Evolutionary conservation across 2,113 vertebrate genomes (phyloP).

Genomic region (Lepisosteus oculatus): DNA sequence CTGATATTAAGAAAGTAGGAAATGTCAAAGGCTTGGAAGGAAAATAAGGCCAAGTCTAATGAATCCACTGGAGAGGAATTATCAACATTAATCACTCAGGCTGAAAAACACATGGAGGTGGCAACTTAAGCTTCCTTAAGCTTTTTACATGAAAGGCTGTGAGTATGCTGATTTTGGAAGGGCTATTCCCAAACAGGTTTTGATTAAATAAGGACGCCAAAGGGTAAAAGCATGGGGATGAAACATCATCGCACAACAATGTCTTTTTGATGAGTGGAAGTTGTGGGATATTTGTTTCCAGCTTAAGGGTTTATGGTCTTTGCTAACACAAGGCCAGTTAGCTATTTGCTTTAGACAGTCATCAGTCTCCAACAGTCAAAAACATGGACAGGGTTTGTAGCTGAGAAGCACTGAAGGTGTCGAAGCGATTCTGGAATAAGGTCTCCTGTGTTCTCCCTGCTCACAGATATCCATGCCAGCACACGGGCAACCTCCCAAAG

Average conservation of each 20-base stretch:
- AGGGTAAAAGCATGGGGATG: not conserved
- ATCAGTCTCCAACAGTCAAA: slow-evolving; percentile 18
- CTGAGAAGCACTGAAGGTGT: slow-evolving; percentile 22
- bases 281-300: not conserved
- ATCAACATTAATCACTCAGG: slow-evolving; percentile 66
- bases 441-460: slow-evolving; percentile 45
- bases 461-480: slow-evolving; percentile 35
- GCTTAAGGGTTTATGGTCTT: not conserved
- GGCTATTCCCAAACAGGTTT: not conserved
- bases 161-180: not conserved
- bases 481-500: slow-evolving; percentile 38
- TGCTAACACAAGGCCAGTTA: not conserved
- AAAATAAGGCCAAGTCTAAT: slow-evolving; percentile 64
- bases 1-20: slow-evolving; percentile 66
- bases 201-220: not conserved
- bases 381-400: slow-evolving; percentile 26
- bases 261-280: not conserved
- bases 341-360: not conserved
- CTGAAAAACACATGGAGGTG: slow-evolving; percentile 25
- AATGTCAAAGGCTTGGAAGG: slow-evolving; percentile 64
- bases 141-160: not conserved
- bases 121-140: slow-evolving; percentile 5
- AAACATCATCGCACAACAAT: not conserved
- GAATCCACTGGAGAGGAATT: slow-evolving; percentile 65
- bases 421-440: slow-evolving; percentile 49